Conservation (phyloP, 2,797 vertebrate genomes). For the Melanotaenia pygmaea region DNA sequence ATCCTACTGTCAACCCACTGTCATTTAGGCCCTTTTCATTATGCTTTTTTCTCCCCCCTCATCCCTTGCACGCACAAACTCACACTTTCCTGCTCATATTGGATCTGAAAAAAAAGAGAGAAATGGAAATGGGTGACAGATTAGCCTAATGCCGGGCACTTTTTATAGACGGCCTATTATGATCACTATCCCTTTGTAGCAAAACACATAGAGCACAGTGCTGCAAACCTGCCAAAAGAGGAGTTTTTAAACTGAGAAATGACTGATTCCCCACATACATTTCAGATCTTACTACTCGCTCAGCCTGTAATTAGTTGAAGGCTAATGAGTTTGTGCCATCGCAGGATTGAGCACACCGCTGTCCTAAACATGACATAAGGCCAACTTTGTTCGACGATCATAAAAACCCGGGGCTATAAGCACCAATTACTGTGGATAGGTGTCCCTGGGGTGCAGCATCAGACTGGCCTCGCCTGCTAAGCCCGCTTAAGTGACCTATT, state of each 20-base stretch:
- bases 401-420: slow-evolving; percentile 74
- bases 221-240: slow-evolving; percentile 13
- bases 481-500: slow-evolving; percentile 82
- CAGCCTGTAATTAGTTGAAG: slow-evolving; percentile 78
- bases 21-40: slow-evolving; percentile 99
- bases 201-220: slow-evolving; percentile 64
- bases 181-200: slow-evolving; percentile 81
- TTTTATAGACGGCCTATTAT: slow-evolving; percentile 86
- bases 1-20: slow-evolving; percentile 99
- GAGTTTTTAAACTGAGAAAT: slow-evolving; percentile 10
- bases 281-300: slow-evolving; percentile 22
- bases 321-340: slow-evolving; percentile 71
- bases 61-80: slow-evolving; percentile 37
- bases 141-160: slow-evolving; percentile 90
- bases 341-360: slow-evolving; percentile 29
- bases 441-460: slow-evolving; percentile 68
- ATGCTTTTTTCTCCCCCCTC: slow-evolving; percentile 81
- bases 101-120: slow-evolving; percentile 52
- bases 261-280: background rate
- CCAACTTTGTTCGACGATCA: slow-evolving; percentile 70
- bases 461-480: slow-evolving; percentile 70
- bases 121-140: slow-evolving; percentile 93
- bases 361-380: slow-evolving; percentile 77
- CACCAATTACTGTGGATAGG: slow-evolving; percentile 77
- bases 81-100: slow-evolving; percentile 55